A percentile compares a stretch with the other conserved stretches of the same genome.
Evolutionary conservation across 2,113 vertebrate genomes (phyloP).

Genomic region (Plotosus lineatus): DNA sequence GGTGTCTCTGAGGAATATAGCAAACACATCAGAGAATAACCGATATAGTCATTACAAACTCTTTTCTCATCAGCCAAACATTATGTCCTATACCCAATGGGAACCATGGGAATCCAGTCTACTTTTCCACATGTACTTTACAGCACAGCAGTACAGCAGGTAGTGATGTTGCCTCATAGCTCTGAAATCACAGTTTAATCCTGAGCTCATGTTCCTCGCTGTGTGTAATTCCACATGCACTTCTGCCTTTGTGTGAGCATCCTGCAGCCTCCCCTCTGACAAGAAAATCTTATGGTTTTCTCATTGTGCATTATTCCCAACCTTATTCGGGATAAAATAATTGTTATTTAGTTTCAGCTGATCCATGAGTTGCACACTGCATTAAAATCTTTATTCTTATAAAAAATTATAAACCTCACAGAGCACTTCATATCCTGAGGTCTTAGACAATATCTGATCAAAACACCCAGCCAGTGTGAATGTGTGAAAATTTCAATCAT

Average conservation of each 20-base stretch:
- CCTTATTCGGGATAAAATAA: not conserved
- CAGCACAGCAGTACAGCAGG: not conserved
- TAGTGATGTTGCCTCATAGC: not conserved
- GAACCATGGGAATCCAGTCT: slow-evolving; percentile 9
- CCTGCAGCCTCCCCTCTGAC: not conserved
- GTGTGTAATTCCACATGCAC: not conserved
- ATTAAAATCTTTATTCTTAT: not conserved
- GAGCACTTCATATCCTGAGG: not conserved
- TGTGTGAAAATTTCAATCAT: not conserved
- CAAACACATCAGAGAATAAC: slow-evolving; percentile 29
- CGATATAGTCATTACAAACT: not conserved
- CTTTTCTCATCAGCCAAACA: not conserved
- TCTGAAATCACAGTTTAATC: not conserved
- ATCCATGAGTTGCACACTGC: not conserved
- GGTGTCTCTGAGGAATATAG: slow-evolving; percentile 49
- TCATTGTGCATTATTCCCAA: not conserved
- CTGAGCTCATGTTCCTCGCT: not conserved
- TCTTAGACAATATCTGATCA: not conserved
- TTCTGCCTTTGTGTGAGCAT: not conserved
- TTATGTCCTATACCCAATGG: not conserved
- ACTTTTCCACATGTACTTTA: not conserved
- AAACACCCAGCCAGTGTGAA: not conserved
- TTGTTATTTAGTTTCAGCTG: not conserved
- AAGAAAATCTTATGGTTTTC: not conserved
- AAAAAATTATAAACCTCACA: not conserved